A percentile compares a stretch with the other conserved stretches of the same genome.
Conservation (phyloP, 1,140 invertebrate genomes). For the Papilio dardanus region DNA sequence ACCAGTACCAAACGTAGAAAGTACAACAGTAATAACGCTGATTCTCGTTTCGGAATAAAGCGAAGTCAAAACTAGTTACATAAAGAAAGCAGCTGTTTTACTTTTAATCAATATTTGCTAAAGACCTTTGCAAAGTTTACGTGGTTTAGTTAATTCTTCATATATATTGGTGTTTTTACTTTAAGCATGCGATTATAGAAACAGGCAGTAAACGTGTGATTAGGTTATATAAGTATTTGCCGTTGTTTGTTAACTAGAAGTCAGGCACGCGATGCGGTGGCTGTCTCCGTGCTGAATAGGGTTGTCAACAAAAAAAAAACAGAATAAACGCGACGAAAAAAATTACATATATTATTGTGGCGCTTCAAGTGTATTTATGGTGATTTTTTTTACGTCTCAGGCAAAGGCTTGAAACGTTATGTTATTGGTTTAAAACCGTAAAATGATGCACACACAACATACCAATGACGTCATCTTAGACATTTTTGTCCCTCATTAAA, state of each 20-base stretch:
- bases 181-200: slow-evolving; percentile 12
- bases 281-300: background rate
- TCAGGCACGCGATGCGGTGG: slow-evolving; percentile 1
- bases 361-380: no score
- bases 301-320: background rate
- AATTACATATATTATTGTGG: no score
- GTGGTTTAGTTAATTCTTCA: slow-evolving; percentile 8
- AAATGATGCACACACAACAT: no score
- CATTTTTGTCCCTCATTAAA: no score
- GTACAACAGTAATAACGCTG: no score
- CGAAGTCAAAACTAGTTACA: no score
- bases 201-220: background rate
- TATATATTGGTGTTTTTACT: slow-evolving; percentile 10
- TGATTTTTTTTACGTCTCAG: no score
- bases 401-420: no score
- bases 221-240: slow-evolving; percentile 10
- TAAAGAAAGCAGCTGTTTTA: background rate
- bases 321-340: background rate
- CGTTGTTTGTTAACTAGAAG: slow-evolving; percentile 1
- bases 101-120: background rate
- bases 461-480: no score
- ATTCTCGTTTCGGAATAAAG: no score
- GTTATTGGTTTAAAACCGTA: no score
- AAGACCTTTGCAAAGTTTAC: slow-evolving; percentile 10
- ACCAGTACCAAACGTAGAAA: no score